Conservation (phyloP, 2,113 vertebrate genomes). For the Calidris pygmaea region DNA sequence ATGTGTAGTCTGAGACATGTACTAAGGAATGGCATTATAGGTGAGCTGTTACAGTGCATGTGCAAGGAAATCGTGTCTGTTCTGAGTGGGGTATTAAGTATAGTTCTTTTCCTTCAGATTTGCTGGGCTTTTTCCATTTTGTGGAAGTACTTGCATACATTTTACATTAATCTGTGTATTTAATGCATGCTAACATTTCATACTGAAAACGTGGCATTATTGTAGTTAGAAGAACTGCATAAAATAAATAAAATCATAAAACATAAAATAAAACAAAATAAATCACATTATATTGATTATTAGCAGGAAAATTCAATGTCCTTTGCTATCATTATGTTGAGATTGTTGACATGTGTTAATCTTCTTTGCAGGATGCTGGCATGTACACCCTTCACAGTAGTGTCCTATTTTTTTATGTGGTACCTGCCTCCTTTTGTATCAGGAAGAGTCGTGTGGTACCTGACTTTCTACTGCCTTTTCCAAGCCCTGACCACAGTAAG, state of each 20-base stretch:
- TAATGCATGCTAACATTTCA: neutral
- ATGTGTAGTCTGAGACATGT: neutral
- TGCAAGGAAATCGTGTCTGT: neutral
- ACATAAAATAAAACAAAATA: neutral
- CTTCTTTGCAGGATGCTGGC: slow-evolving; percentile 85
- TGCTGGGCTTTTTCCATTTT: neutral
- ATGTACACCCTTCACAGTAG: slow-evolving; percentile 85
- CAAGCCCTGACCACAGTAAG: slow-evolving; percentile 93
- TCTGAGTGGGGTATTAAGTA: neutral
- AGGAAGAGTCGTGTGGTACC: slow-evolving; percentile 87
- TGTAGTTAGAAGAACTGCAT: neutral
- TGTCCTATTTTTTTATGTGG: slow-evolving; percentile 95
- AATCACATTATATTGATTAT: neutral
- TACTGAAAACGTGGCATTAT: neutral
- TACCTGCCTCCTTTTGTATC: slow-evolving; percentile 86
- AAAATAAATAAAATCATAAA: no score
- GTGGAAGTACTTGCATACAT: neutral
- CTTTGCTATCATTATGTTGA: neutral
- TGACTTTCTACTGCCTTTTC: slow-evolving; percentile 90
- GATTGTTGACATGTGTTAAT: neutral
- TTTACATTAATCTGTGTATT: neutral
- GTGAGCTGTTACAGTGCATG: neutral
- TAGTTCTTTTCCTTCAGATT: neutral
- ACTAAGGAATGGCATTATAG: neutral
- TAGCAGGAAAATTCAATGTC: neutral